These are phyloP conservation scores for Brachyalestes nurse DNA, from an alignment of 2,797 vertebrate species.

Conservation along the genomic window DNA sequence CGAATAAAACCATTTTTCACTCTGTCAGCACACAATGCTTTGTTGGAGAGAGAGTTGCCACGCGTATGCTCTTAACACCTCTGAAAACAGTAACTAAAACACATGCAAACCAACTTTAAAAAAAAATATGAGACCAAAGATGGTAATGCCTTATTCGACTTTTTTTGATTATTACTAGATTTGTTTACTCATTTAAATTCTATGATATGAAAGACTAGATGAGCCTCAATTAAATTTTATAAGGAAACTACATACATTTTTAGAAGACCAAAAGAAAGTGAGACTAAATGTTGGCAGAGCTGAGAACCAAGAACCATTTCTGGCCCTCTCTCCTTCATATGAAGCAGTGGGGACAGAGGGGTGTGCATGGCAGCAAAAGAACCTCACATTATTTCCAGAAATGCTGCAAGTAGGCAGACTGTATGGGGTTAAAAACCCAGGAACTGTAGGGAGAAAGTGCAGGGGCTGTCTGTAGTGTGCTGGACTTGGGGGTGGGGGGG, in stretches of 20 bases:
- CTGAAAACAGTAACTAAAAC: slow-evolving; percentile 61
- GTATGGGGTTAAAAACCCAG: background rate
- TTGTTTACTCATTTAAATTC: slow-evolving; percentile 56
- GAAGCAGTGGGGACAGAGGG: slow-evolving; percentile 28
- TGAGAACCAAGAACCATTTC: slow-evolving; percentile 45
- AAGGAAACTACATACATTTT: slow-evolving; percentile 74
- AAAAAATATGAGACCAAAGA: slow-evolving; percentile 74
- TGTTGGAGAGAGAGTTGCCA: slow-evolving; percentile 1
- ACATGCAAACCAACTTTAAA: slow-evolving; percentile 74
- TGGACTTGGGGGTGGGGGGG: slow-evolving; percentile 55
- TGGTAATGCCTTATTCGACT: slow-evolving; percentile 61
- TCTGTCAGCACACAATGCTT: slow-evolving; percentile 40
- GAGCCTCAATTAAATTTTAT: slow-evolving; percentile 62
- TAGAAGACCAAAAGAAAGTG: slow-evolving; percentile 52
- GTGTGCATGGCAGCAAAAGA: slow-evolving; percentile 68
- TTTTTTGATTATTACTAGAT: slow-evolving; percentile 55
- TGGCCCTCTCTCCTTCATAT: slow-evolving; percentile 43
- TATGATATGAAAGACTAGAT: slow-evolving; percentile 68
- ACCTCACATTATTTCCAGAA: slow-evolving; percentile 59
- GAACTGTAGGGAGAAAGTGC: slow-evolving; percentile 35
- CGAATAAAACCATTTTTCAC: slow-evolving; percentile 39
- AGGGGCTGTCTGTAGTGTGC: slow-evolving; percentile 75
- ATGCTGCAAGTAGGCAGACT: slow-evolving; percentile 51
- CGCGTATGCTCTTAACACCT: slow-evolving; percentile 53
- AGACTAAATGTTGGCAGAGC: slow-evolving; percentile 42